These are phyloP conservation scores for Synergus laeviventris DNA, from an alignment of 2,888 invertebrate genomes.

Conservation along the genomic window DNA sequence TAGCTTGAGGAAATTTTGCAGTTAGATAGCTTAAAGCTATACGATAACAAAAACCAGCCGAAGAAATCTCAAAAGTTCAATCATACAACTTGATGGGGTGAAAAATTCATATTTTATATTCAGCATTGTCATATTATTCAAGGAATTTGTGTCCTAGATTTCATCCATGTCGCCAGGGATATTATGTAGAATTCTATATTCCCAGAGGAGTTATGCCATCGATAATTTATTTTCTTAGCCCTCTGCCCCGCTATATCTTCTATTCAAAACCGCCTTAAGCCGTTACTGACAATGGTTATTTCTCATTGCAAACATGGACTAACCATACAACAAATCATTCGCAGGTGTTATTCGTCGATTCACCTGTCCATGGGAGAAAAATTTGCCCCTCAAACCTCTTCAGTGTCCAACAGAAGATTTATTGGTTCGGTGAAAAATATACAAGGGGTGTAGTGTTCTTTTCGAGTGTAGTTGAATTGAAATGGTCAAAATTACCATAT, in stretches of 20 bases:
- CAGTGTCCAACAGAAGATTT: slow-evolving; percentile 17
- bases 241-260: not conserved
- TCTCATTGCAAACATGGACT: slow-evolving; percentile 57
- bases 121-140: not conserved
- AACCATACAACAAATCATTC: slow-evolving; percentile 62
- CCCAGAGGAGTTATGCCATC: not conserved
- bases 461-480: not conserved
- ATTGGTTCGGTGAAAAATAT: slow-evolving; percentile 21
- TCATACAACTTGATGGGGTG: not conserved
- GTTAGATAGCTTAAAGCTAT: not conserved
- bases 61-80: not conserved
- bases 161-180: no score
- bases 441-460: not conserved
- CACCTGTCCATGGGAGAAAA: slow-evolving; percentile 17
- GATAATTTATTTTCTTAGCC: not conserved
- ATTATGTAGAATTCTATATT: no score
- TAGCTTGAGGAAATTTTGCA: slow-evolving; percentile 3
- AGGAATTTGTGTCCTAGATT: no score
- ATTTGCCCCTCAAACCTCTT: slow-evolving; percentile 11
- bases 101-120: no score
- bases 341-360: slow-evolving; percentile 32
- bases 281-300: slow-evolving; percentile 1
- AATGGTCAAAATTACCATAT: no score
- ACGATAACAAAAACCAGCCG: not conserved
- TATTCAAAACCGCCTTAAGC: slow-evolving; percentile 15